These are phyloP conservation scores for Gambelia wislizenii DNA, from an alignment of 2,797 vertebrate genomes.

Conservation along the genomic window DNA sequence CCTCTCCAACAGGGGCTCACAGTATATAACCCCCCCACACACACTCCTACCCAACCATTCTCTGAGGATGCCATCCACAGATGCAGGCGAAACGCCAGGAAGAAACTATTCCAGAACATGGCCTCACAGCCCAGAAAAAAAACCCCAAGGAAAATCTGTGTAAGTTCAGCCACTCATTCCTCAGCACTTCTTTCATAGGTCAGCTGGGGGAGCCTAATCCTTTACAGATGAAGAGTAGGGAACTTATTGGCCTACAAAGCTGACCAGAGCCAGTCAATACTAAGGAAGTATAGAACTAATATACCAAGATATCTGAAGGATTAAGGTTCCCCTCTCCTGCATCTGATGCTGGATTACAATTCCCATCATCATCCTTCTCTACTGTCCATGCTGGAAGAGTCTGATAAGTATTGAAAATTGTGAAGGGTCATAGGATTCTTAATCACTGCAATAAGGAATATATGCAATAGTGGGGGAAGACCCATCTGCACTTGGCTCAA, in stretches of 20 bases:
- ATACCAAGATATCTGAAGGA: background rate
- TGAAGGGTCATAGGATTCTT: background rate
- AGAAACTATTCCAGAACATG: too few relatives aligned
- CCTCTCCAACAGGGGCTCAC: too few relatives aligned
- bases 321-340: background rate
- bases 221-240: background rate
- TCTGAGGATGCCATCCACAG: too few relatives aligned
- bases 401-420: background rate
- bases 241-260: background rate
- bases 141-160: too few relatives aligned
- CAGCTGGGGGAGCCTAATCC: too few relatives aligned
- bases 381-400: background rate
- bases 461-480: background rate
- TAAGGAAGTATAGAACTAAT: background rate
- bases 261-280: background rate
- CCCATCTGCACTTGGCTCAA: too few relatives aligned
- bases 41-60: too few relatives aligned
- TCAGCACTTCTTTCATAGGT: background rate
- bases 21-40: too few relatives aligned
- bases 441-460: background rate
- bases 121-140: too few relatives aligned
- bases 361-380: background rate
- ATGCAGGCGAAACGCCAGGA: too few relatives aligned
- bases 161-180: background rate
- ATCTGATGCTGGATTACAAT: background rate